Base-by-base conservation (phyloP, 2,797 vertebrate genomes). In the Choloepus didactylus region DNA sequence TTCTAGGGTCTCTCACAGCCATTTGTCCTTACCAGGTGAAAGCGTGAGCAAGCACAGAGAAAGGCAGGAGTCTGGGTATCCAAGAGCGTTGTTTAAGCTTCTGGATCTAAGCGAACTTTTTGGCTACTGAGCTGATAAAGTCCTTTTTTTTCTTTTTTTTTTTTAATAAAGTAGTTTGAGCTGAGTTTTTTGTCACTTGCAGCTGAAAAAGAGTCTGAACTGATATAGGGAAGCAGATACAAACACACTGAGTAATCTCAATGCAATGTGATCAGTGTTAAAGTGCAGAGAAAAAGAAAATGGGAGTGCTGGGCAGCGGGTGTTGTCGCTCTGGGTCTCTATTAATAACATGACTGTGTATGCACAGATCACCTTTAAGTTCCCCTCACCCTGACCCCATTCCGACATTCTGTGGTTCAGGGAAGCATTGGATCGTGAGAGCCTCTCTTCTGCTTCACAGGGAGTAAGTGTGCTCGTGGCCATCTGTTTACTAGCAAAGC, bases 141-240 rank as follows among this genome's bases (percentile, higher is more conserved):
- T 75, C 14, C 1, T 31, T 44, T 73, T 11, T 72, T 82, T 23
- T 31, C 14, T 64, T n/a, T 56, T n/a, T n/a, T n/a, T n/a, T n/a
- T n/a, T n/a, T n/a, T n/a, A n/a, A n/a, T n/a, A n/a, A 85, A 80
- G 56, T 77, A 31, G 54, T 77, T 76, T 82, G 44, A 93, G 38
- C 66, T 91, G 72, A 51, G 51, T 79, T 87, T 93, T 87, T 70
- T 79, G 46, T 87, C 70, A 89, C 64, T 89, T 86, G 21, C 6
- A 31, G 56, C 12, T 73, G 5, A 35, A 35, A 72, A 93, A 69
- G 75, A 35, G 44, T 70, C 41, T 86, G 23, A 76, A 73, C 19
- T 41, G 31, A 51, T 51, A 10, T 3, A 44, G 9, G 15, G 6
- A 76, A 81, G 64, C 7, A 66, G 66, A 54, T 1, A 86, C 49